Evolutionary conservation across 1,140 invertebrate genomes (phyloP), one percentile per base, ranked within the genome.

Genomic region (Hylaeus volcanicus): DNA sequence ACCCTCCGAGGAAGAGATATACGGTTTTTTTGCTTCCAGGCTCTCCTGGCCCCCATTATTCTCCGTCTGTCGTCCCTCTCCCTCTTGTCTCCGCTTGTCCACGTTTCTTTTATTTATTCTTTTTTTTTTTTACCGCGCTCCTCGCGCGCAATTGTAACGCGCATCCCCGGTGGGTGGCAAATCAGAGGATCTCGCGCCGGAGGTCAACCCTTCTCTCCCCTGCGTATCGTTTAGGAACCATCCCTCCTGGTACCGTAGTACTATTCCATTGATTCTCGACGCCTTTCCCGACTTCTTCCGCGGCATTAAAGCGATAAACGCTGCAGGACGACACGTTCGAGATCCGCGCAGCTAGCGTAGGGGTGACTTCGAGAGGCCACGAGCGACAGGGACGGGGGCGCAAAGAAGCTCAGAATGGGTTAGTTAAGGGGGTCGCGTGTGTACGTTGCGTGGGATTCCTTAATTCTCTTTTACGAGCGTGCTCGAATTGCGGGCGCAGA

Each of bases 381-480:
- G 26, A 26, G 26, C 26, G 15, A 43, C 5, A 43, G 65, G 15
- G 56, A 15, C 9, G 51, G 6, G 51, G 26, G 5, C 5, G 26
- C 1, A 26, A 37, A 37, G 58, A 26, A 26, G 26, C 26, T 26
- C 58, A 60, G 26, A 26, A 60, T 60, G n/a, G 58, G n/a, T 60
- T 60, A 60, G 58, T 60, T 60, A 37, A 5, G 58, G n/a, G 12
- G 58, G 58, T 60, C 37, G 58, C 58, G 58, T 60, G 58, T 51
- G 51, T 51, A 51, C 51, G 51, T 51, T 51, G 43, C 43, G 64
- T 48, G 64, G n/a, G 41, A 37, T 79, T 55, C 60, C 12, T 76
- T 45, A 64, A 79, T 66, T 79, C 37, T 48, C 11, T 74, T 68
- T 74, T 66, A 74, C 55, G 63, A 74, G 60, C 12, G 41, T 39